Evolutionary conservation across 2,888 invertebrate species (phyloP).

Genomic region (Machimus atricapillus): DNA sequence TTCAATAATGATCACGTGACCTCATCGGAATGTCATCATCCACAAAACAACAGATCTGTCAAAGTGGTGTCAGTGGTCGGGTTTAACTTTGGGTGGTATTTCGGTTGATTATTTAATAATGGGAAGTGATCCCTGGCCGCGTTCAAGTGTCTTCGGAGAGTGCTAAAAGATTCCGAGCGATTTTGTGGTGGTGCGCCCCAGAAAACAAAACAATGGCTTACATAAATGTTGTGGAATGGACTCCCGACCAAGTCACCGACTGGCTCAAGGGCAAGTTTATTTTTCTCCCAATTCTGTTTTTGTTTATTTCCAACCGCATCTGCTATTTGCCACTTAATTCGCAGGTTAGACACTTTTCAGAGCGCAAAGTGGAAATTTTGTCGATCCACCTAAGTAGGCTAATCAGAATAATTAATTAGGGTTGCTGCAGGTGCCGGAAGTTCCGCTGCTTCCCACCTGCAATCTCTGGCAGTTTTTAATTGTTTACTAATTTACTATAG

Average conservation of each 20-base stretch:
- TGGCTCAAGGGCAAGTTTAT: conserved; percentile 80
- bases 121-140: background rate
- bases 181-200: background rate
- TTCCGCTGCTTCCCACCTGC: background rate
- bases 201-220: conserved; percentile 71
- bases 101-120: background rate
- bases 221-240: conserved; percentile 88
- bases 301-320: background rate
- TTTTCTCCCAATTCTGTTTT: background rate
- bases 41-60: conserved; percentile 12
- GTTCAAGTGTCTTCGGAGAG: background rate
- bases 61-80: background rate
- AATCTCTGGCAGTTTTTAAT: background rate
- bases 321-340: background rate
- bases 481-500: background rate
- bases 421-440: background rate
- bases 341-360: background rate
- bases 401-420: background rate
- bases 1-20: conserved; percentile 27
- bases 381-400: background rate
- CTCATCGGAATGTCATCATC: conserved; percentile 5
- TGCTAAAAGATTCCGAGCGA: background rate
- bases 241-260: conserved; percentile 87
- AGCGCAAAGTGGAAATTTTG: background rate
- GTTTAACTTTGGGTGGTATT: background rate